Base-by-base conservation (phyloP, 2,113 vertebrate genomes). In the Phalacrocorax pelagicus region DNA sequence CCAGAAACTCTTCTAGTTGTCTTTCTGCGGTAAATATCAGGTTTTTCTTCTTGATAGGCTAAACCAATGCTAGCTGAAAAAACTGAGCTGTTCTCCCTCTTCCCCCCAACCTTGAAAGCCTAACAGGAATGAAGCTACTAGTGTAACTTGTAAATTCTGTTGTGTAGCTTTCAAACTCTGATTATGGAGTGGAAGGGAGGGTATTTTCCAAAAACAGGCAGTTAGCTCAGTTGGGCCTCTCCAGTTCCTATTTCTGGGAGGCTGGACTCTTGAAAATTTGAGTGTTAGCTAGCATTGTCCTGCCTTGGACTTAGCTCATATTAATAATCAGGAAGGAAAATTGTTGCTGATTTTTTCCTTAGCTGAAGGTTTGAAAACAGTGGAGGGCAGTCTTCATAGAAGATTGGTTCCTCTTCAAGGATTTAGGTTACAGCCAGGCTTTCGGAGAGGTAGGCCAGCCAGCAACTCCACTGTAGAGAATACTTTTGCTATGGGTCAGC, bases 61-160 rank as follows among this genome's bases (percentile, higher is more conserved):
- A n/a, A 63, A 34, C 2, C 4, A 30, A 1, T 16, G 7, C 9
- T 58, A 15, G 10, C 0, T 0, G 4, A 34, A 72, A 11, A 57
- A 67, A 47, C 8, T 30, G 30, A 65, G 5, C 38, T 44, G 6
- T 23, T 55, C 17, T 84, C 15, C 6, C 6, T n/a, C 10, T 74
- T 71, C 9, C 8, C 1, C 7, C 21, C 15, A 5, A 16, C 2
- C 22, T 40, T 54, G 29, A 20, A 52, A 88, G 40, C 11, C 7
- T 24, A 15, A 26, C 9, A 32, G 12, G 21, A 88, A 5, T 7
- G 20, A 69, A 27, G 40, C 32, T 79, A 2, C 20, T 38, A 8
- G 10, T 30, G 9, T 26, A 34, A 59, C 21, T 17, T 49, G n/a
- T 63, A 9, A 26, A 14, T 61, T 52, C 30, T 54, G 9, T 20